These are phyloP conservation scores for Eledona agricola DNA, from an alignment of 2,888 invertebrate species.

Conservation along the genomic window DNA sequence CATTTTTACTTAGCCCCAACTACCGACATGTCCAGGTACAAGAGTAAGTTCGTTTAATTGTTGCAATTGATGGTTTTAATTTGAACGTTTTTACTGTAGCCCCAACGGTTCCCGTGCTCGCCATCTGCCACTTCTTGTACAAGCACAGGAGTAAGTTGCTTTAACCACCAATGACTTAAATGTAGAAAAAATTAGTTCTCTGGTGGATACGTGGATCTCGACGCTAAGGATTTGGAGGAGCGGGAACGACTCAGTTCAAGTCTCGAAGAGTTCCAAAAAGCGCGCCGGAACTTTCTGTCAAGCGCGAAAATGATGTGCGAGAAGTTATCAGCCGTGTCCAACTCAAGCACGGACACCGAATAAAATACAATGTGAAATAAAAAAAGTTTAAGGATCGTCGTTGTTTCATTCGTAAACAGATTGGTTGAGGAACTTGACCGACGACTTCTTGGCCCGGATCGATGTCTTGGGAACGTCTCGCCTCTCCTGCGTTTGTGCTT, in stretches of 20 bases:
- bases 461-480: neutral
- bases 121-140: too few relatives aligned
- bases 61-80: too few relatives aligned
- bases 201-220: too few relatives aligned
- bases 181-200: too few relatives aligned
- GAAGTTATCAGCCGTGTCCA: neutral
- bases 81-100: too few relatives aligned
- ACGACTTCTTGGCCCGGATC: conserved; percentile 39
- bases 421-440: conserved; percentile 39
- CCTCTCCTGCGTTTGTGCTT: neutral
- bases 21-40: too few relatives aligned
- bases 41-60: too few relatives aligned
- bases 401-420: conserved; percentile 1
- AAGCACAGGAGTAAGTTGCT: too few relatives aligned
- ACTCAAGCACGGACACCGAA: conserved; percentile 4
- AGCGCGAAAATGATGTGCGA: neutral
- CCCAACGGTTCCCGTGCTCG: too few relatives aligned
- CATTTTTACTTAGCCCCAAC: too few relatives aligned
- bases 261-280: conserved; percentile 10
- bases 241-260: neutral
- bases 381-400: conserved; percentile 1
- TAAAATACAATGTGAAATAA: conserved; percentile 1
- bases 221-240: conserved; percentile 1
- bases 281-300: neutral
- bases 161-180: too few relatives aligned